Conservation (phyloP, 2,113 vertebrate species). For the Paradoxurus hermaphroditus region DNA sequence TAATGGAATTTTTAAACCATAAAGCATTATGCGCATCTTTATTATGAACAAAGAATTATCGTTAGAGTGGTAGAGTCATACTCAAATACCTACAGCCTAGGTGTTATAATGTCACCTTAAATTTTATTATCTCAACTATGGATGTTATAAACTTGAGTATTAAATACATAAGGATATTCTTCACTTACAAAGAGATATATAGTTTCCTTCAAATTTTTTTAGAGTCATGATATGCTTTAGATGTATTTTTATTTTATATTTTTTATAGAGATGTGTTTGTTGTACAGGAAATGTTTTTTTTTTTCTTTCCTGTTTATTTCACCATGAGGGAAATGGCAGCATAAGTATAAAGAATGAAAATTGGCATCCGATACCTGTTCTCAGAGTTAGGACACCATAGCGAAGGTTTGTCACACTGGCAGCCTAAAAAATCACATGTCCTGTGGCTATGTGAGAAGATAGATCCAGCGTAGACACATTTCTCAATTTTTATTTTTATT, state of each 20-base stretch:
- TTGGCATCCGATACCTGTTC: neutral
- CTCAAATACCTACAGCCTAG: neutral
- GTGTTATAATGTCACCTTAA: neutral
- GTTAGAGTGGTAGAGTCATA: neutral
- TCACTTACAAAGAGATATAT: neutral
- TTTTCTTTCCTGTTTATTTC: neutral
- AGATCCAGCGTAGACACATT: neutral
- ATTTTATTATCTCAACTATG: neutral
- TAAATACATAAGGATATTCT: neutral
- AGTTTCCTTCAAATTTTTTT: neutral
- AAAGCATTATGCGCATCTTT: neutral
- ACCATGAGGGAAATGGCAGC: neutral
- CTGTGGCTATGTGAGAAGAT: neutral
- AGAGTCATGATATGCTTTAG: neutral
- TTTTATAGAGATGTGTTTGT: neutral
- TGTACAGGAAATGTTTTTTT: neutral
- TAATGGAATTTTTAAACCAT: neutral
- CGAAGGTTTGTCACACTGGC: neutral
- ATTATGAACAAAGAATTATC: neutral
- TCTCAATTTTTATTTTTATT: neutral
- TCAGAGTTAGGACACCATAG: neutral
- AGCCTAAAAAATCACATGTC: neutral
- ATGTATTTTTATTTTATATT: neutral
- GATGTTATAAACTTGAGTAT: neutral
- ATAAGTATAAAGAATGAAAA: neutral